Percentiles rank a stretch among this genome's conserved stretches.
phyloP scores from a whole-genome alignment of 2,797 vertebrate genomes.

The Gastrophryne carolinensis region DNA sequence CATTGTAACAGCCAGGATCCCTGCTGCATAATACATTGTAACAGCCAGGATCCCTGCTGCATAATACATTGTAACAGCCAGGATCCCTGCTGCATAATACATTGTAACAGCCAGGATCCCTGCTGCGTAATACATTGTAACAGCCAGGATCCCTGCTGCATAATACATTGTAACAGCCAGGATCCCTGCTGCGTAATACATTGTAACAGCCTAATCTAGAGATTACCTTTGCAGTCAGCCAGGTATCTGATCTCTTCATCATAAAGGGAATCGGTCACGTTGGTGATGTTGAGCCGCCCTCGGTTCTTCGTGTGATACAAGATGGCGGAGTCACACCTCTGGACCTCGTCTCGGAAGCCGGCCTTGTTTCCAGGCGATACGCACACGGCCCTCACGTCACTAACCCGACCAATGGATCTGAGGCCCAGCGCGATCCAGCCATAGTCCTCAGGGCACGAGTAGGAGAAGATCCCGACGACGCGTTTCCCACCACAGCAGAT shows the following conservation, averaged over 20 bases:
- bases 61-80: no score
- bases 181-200: background rate
- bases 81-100: no score
- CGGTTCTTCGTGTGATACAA: conserved; percentile 40
- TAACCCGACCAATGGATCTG: no score
- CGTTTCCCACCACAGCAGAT: background rate
- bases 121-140: no score
- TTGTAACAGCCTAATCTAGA: no score
- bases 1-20: no score
- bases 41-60: no score
- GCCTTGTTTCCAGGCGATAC: background rate
- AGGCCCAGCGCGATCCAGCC: background rate
- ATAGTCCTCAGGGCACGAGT: background rate
- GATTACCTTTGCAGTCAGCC: background rate
- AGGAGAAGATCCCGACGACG: conserved; percentile 21
- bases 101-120: no score
- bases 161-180: no score
- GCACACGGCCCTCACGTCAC: no score
- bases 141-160: no score
- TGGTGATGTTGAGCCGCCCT: conserved; percentile 25
- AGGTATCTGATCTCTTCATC: background rate
- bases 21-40: no score
- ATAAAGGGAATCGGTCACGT: conserved; percentile 29
- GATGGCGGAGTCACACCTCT: background rate
- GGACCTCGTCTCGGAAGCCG: background rate